These are phyloP conservation scores for Hemiprocne comata DNA, from an alignment of 2,113 vertebrate species.

Conservation along the genomic window DNA sequence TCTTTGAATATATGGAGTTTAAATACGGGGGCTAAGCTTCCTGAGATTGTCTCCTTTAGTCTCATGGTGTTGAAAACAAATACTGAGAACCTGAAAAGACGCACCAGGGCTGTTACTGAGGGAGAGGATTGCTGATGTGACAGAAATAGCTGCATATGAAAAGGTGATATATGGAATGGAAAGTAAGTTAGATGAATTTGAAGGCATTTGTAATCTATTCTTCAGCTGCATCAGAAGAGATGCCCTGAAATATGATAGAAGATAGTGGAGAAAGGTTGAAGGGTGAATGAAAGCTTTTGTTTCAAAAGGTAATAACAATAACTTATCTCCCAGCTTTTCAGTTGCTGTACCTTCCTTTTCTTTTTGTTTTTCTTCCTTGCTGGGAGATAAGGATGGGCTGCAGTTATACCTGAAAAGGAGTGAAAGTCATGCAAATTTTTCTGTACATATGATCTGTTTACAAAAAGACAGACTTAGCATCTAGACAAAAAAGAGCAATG, in stretches of 20 bases:
- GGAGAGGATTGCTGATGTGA: slow-evolving; percentile 48
- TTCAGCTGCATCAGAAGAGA: slow-evolving; percentile 31
- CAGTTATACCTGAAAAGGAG: slow-evolving; percentile 13
- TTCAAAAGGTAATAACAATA: slow-evolving; percentile 57
- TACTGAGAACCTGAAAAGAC: neutral
- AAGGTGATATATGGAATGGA: slow-evolving; percentile 58
- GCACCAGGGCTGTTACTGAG: neutral
- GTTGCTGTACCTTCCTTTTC: neutral
- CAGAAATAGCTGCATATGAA: slow-evolving; percentile 55
- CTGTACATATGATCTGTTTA: neutral
- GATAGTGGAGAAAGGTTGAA: slow-evolving; percentile 23
- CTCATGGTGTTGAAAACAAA: neutral
- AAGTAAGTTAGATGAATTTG: slow-evolving; percentile 63
- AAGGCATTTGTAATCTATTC: slow-evolving; percentile 58
- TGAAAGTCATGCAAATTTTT: neutral
- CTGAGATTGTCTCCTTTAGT: neutral
- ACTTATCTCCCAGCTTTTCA: neutral
- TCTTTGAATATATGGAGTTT: neutral
- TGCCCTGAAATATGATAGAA: slow-evolving; percentile 55
- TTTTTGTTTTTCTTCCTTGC: slow-evolving; percentile 1
- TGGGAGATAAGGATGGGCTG: neutral
- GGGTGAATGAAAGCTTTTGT: slow-evolving; percentile 57
- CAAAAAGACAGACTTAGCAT: neutral
- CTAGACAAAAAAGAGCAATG: neutral
- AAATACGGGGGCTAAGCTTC: neutral